Evolutionary conservation across 2,888 invertebrate species (phyloP).

Genomic region (Leucoptera coffeella): DNA sequence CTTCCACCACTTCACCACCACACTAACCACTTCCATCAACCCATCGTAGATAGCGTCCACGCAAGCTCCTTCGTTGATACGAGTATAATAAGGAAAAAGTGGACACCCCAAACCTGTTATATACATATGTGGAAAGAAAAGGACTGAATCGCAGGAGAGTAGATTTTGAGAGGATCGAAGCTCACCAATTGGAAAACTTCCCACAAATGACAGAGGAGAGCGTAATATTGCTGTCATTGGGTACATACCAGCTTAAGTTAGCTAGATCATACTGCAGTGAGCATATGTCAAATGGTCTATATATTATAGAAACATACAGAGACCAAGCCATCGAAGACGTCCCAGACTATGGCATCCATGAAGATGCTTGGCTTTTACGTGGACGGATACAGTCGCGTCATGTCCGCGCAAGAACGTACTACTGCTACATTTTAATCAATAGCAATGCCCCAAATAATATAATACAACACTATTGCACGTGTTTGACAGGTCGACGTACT

Average conservation of each 20-base stretch:
- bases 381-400: constrained; percentile 4
- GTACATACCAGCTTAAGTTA: constrained; percentile 3
- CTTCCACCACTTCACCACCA: too few relatives aligned
- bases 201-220: constrained; percentile 4
- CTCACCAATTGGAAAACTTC: too few relatives aligned
- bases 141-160: constrained; percentile 1
- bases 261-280: constrained; percentile 4
- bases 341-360: too few relatives aligned
- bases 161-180: constrained; percentile 2
- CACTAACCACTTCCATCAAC: too few relatives aligned
- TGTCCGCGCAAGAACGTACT: constrained; percentile 5
- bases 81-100: too few relatives aligned
- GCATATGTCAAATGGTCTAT: constrained; percentile 3
- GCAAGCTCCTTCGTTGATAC: too few relatives aligned
- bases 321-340: too few relatives aligned
- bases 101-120: too few relatives aligned
- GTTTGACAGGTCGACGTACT: constrained; percentile 4
- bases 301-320: constrained; percentile 3
- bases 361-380: constrained; percentile 3
- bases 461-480: too few relatives aligned
- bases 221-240: constrained; percentile 2
- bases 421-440: constrained; percentile 3
- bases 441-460: too few relatives aligned
- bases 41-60: too few relatives aligned
- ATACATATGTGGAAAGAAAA: too few relatives aligned